Percentiles rank a stretch among this genome's conserved stretches.
Evolutionary conservation across 1,140 invertebrate species (phyloP).

Genomic region (Cotesia chilonis): DNA sequence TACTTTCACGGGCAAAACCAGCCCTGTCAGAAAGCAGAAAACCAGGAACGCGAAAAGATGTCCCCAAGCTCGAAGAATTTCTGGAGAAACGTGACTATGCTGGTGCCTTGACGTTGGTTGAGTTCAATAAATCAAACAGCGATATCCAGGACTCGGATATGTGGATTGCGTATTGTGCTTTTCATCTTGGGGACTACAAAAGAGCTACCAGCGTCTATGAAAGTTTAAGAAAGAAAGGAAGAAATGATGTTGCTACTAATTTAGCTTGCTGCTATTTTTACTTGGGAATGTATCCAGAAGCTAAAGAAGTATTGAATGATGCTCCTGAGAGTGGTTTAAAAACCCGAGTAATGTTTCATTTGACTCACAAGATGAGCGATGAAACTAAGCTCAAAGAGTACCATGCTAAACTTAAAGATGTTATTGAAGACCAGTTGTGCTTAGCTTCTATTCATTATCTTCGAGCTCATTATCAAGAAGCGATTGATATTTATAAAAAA

Average conservation of each 20-base stretch:
- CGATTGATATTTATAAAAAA: conserved; percentile 98
- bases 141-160: conserved; percentile 73
- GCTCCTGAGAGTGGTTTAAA: conserved; percentile 73
- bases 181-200: conserved; percentile 94
- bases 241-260: conserved; percentile 74
- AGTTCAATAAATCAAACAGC: conserved; percentile 75
- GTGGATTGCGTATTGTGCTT: conserved; percentile 94
- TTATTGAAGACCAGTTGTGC: conserved; percentile 93
- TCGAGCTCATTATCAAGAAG: conserved; percentile 95
- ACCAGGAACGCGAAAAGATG: conserved; percentile 58
- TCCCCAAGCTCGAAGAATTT: conserved; percentile 91
- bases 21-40: conserved; percentile 65
- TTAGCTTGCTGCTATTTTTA: conserved; percentile 96
- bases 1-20: conserved; percentile 76
- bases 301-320: conserved; percentile 71
- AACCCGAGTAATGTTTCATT: conserved; percentile 88
- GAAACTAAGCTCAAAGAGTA: conserved; percentile 84
- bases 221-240: conserved; percentile 58
- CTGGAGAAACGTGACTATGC: conserved; percentile 89
- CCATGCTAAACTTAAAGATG: conserved; percentile 85
- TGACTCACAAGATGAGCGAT: conserved; percentile 92
- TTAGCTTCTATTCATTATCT: conserved; percentile 97
- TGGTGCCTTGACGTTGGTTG: conserved; percentile 90
- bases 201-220: conserved; percentile 82
- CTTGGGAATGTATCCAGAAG: conserved; percentile 84